Percentiles rank a stretch among this genome's conserved stretches.
Conservation (phyloP, 2,113 vertebrate genomes). For the Stictonetta naevosa region DNA sequence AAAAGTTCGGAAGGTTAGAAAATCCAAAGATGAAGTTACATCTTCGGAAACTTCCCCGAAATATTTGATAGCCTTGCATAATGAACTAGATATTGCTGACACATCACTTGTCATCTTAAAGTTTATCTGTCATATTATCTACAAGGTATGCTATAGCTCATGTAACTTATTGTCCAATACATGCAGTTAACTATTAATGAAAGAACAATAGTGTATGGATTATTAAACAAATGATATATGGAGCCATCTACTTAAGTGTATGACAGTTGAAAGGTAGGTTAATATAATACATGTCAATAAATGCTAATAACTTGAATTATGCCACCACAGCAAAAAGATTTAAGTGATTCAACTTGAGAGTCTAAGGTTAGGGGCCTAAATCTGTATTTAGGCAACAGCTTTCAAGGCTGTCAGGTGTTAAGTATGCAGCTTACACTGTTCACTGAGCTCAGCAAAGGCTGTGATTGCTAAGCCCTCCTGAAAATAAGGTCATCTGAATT, state of each 20-base stretch:
- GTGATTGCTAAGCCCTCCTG: neutral
- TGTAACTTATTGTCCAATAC: conserved; percentile 16
- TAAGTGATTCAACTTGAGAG: neutral
- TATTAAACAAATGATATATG: conserved; percentile 54
- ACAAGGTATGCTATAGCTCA: neutral
- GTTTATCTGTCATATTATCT: neutral
- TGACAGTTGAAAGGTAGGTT: conserved; percentile 30
- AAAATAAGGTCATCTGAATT: neutral
- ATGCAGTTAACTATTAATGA: conserved; percentile 14
- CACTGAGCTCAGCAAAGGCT: neutral
- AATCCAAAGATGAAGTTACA: neutral
- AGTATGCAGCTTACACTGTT: neutral
- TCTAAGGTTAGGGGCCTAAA: neutral
- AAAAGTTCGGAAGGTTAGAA: neutral
- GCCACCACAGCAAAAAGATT: neutral
- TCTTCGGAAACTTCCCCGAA: neutral
- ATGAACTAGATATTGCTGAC: neutral
- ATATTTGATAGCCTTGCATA: neutral
- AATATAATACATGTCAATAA: conserved; percentile 26
- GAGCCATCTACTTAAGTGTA: neutral
- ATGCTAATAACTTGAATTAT: conserved; percentile 45
- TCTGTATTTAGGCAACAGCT: neutral
- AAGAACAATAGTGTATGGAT: conserved; percentile 14
- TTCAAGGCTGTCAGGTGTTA: neutral
- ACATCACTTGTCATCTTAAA: neutral